Base-by-base conservation (phyloP, 2,888 invertebrate species). In the Axea sp. region DNA sequence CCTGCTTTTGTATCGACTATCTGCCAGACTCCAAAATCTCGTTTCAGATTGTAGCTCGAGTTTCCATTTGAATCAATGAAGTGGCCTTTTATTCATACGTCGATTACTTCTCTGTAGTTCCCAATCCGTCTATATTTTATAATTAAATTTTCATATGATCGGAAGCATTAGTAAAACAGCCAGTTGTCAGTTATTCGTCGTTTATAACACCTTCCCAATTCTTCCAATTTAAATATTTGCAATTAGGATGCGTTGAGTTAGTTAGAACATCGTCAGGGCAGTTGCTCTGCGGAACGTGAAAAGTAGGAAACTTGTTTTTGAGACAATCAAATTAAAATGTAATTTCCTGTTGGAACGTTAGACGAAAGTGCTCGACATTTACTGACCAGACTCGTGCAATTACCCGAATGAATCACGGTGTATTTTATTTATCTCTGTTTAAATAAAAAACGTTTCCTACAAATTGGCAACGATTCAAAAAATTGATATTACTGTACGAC, bases 281-380 rank as follows among this genome's bases (percentile, higher is more conserved):
- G n/a, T n/a, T n/a, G 33, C 33, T 37, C 28, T 2, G 2, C 37
- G 33, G 33, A 12, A n/a, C 11, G 22, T 7, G 45, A 31, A 45
- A 67, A 55, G 51, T 49, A 41, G 30, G 11, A 7, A 37, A 15
- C 6, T 49, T 43, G 47, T 39, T 67, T 57, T 57, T 57, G 31
- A 39, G 57, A 49, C 11, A 57, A 67, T 67, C 49, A 33, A 57
- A 67, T 67, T 67, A 51, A 68, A 68, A 51, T 43, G 51, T 47
- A 59, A 68, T 68, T 59, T 68, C 49, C 59, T 14, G 22, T 11
- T 19, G 31, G 22, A 49, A 33, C 51, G 41, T 31, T 31, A 14
- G 31, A 31, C 55, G 26, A 47, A 57, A 57, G 28, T 19, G 26
- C 24, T 39, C 24, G 30, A 39, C 49, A 22, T 55, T 47, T 37